Evolutionary conservation across 2,888 invertebrate species (phyloP).

Genomic region (Conomelus anceps): DNA sequence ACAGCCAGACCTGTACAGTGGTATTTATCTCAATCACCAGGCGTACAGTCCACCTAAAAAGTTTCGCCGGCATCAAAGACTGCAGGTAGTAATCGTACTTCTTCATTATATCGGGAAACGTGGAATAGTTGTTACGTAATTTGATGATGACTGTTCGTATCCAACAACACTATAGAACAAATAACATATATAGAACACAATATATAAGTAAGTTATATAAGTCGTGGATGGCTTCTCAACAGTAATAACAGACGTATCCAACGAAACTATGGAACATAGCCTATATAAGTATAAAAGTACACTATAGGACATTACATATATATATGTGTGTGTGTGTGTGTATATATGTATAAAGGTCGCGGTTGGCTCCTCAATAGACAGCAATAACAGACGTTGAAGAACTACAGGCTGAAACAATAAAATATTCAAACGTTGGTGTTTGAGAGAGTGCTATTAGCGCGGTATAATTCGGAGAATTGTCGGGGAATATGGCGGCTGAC

Average conservation of each 20-base stretch:
- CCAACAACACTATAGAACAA: background rate
- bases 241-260: too few species aligned
- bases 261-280: too few species aligned
- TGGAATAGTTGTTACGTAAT: background rate
- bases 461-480: background rate
- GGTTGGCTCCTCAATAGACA: background rate
- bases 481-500: background rate
- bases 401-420: background rate
- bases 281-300: too few species aligned
- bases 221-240: background rate
- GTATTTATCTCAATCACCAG: too few species aligned
- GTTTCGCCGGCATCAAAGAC: background rate
- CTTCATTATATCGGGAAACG: background rate
- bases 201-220: too few species aligned
- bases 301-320: too few species aligned
- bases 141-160: background rate
- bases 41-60: background rate
- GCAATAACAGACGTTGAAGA: background rate
- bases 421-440: background rate
- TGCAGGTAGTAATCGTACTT: background rate
- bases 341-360: too few species aligned
- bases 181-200: background rate
- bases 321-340: too few species aligned
- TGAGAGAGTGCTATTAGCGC: background rate
- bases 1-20: too few species aligned